Evolutionary conservation across 2,797 vertebrate genomes (phyloP).

Genomic region (Mareca penelope): DNA sequence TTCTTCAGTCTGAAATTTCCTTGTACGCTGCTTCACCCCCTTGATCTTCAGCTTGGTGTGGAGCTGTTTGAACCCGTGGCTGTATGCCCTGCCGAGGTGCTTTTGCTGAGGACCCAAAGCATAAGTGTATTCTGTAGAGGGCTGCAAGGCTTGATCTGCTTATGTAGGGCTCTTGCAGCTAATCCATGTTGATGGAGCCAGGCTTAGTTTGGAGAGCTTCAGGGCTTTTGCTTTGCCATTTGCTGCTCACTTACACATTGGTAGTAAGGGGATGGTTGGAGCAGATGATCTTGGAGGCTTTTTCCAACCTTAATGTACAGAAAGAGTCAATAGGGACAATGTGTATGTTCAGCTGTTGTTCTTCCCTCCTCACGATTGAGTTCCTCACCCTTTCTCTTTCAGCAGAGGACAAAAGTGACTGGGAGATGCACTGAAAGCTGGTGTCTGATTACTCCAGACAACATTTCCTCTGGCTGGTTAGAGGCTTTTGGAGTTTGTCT

Average conservation of each 20-base stretch:
- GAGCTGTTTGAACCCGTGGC: not conserved
- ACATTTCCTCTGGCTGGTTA: conserved; percentile 2
- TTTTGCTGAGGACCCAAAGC: not conserved
- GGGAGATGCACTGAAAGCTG: not conserved
- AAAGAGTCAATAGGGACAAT: not conserved
- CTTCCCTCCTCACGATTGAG: not conserved
- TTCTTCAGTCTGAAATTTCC: not conserved
- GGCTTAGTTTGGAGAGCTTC: not conserved
- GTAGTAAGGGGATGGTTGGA: no score
- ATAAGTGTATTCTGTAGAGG: rapidly evolving
- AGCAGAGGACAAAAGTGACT: not conserved
- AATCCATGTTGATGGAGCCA: not conserved
- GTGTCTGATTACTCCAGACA: not conserved
- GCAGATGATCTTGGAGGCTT: no score
- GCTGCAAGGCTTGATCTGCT: not conserved
- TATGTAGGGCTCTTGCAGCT: not conserved
- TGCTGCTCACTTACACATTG: not conserved
- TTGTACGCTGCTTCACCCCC: not conserved
- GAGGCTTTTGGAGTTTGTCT: not conserved
- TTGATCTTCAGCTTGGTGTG: not conserved
- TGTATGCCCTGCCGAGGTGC: not conserved
- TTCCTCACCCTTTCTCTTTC: conserved; percentile 3
- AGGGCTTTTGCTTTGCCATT: not conserved
- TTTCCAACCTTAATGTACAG: not conserved
- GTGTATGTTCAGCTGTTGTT: not conserved